Evolutionary conservation across 2,888 invertebrate species (phyloP).

Genomic region (Dynastes grantii): DNA sequence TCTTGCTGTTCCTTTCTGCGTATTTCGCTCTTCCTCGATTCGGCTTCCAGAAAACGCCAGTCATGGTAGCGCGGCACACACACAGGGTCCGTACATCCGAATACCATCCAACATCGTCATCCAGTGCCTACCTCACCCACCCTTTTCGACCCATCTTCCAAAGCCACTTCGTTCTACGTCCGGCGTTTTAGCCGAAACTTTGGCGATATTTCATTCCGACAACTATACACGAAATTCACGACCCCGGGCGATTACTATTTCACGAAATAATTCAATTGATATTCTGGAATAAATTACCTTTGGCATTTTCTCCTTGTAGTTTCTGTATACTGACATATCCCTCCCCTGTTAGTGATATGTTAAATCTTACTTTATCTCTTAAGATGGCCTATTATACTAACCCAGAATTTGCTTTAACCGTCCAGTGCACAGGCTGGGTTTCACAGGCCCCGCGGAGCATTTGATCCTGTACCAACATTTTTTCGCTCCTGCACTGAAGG

Average conservation of each 20-base stretch:
- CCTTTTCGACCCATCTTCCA: slow-evolving; percentile 53
- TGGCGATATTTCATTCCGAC: slow-evolving; percentile 63
- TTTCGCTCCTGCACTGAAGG: no score
- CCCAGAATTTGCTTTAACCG: no score
- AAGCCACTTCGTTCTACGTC: slow-evolving; percentile 64
- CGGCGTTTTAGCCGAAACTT: slow-evolving; percentile 65
- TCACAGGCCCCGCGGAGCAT: no score
- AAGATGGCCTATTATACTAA: no score
- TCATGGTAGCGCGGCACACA: slow-evolving; percentile 42
- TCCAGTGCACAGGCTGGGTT: no score
- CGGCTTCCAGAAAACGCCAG: slow-evolving; percentile 15
- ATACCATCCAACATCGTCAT: slow-evolving; percentile 50
- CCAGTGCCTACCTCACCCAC: slow-evolving; percentile 53
- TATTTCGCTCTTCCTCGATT: slow-evolving; percentile 10
- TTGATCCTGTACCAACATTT: no score
- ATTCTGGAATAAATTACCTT: slow-evolving; percentile 39
- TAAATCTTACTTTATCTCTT: no score
- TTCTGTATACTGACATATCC: not conserved
- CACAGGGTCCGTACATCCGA: slow-evolving; percentile 58
- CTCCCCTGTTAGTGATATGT: no score
- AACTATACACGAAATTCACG: slow-evolving; percentile 44
- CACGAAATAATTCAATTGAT: slow-evolving; percentile 44
- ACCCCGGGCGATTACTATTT: slow-evolving; percentile 42
- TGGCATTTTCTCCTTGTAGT: slow-evolving; percentile 16
- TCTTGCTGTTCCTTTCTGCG: slow-evolving; percentile 8